Percentiles rank a stretch among this genome's conserved stretches.
phyloP scores from a whole-genome alignment of 2,797 vertebrate genomes.

The Buphagus erythrorhynchus region DNA sequence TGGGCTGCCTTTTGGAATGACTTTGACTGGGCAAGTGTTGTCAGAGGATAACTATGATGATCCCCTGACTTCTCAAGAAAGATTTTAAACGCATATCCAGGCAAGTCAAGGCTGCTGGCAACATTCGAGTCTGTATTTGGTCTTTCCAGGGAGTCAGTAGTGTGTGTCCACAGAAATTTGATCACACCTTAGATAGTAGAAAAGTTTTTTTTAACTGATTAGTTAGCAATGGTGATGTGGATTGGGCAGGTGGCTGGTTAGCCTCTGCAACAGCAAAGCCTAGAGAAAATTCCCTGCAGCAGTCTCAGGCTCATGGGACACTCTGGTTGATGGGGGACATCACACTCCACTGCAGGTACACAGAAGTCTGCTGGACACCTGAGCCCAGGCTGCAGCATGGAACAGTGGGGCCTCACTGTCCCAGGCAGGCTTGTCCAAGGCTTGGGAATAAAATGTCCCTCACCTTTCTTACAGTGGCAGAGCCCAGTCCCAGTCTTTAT shows the following conservation, averaged over 20 bases:
- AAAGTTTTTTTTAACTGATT: neutral
- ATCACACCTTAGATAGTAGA: neutral
- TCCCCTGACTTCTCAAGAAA: neutral
- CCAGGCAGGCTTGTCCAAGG: neutral
- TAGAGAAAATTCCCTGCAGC: neutral
- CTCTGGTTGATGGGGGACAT: neutral
- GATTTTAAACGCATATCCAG: neutral
- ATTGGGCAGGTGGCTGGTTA: neutral
- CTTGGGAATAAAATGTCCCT: neutral
- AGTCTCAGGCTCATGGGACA: rapidly evolving
- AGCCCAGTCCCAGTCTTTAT: neutral
- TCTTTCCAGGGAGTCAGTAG: neutral
- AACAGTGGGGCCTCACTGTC: too few species aligned
- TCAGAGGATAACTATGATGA: neutral
- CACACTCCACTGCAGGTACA: neutral
- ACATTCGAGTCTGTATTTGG: neutral
- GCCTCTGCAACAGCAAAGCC: neutral
- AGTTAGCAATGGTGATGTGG: neutral
- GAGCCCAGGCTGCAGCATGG: neutral
- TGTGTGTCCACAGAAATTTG: neutral
- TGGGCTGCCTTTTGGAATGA: neutral
- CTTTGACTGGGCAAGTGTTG: neutral
- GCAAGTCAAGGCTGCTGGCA: neutral
- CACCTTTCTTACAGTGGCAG: neutral
- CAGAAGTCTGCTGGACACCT: neutral